Evolutionary conservation across 2,888 invertebrate genomes (phyloP).

Genomic region (Sinohyriopsis cumingii): DNA sequence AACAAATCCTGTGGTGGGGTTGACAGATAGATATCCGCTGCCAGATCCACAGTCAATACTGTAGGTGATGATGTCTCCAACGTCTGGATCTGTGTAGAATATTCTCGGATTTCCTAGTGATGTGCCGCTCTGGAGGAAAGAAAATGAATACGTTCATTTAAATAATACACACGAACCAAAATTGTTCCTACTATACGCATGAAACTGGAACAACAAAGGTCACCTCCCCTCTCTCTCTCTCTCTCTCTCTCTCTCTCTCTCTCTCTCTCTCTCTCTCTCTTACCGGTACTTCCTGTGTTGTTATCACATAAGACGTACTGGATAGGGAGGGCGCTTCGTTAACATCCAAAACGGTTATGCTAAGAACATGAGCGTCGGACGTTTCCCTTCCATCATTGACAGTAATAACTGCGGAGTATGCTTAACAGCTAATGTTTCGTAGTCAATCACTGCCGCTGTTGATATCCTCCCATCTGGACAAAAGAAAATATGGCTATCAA

Average conservation of each 20-base stretch:
- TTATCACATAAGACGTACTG: constrained; percentile 9
- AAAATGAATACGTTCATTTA: neutral
- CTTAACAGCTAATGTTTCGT: constrained; percentile 11
- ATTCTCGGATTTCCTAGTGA: constrained; percentile 19
- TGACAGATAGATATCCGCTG: constrained; percentile 21
- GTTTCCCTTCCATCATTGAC: constrained; percentile 28
- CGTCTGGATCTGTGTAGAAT: constrained; percentile 24
- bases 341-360: constrained; percentile 18
- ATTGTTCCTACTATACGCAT: constrained; percentile 2
- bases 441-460: constrained; percentile 16
- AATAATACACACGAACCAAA: neutral
- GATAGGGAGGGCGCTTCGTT: constrained; percentile 29
- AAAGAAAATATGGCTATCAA: neutral
- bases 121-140: constrained; percentile 15
- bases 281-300: constrained; percentile 27
- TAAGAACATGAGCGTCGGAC: constrained; percentile 21
- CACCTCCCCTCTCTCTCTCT: constrained; percentile 13
- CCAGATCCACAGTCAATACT: constrained; percentile 13
- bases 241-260: constrained; percentile 15
- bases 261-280: constrained; percentile 2
- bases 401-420: constrained; percentile 10
- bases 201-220: neutral
- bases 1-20: constrained; percentile 19
- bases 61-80: constrained; percentile 15
- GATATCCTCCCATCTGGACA: constrained; percentile 20